Base-by-base conservation (phyloP, 2,797 vertebrate species). In the Somateria mollissima region DNA sequence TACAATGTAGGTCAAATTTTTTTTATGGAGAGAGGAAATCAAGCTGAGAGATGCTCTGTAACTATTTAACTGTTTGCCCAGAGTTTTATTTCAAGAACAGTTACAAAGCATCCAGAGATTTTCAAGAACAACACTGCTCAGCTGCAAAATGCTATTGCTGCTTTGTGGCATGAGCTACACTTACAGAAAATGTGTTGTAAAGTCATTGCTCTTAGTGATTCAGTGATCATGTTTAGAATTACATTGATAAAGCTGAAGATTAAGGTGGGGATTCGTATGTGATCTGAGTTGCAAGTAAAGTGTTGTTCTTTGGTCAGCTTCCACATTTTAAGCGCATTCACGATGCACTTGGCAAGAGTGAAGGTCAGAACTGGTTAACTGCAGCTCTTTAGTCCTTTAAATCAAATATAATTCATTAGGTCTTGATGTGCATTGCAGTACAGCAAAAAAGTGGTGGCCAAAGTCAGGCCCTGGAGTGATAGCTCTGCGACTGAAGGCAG, bases 261-360 rank as follows among this genome's bases (percentile, higher is more conserved):
- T 84, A 84, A 94, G 56, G 39, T 53, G 39, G 47, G 39, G 30
- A 74, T 60, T 95, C 36, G 12, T 80, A 10, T 70, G 56, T 89
- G 32, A 18, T 91, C 65, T 81, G 32, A 84, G 70, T 86, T 96
- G 58, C 58, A 75, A 89, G 53, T 93, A 84, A 94, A 65, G 87
- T 53, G 72, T 58, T 91, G 18, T 64, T 53, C 13, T 57, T 43
- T 90, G 53, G 15, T 56, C 65, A 80, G 32, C 47, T 78, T 78
- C 82, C 9, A 77, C 12, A 43, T 69, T 84, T 22, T 82, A 92
- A 77, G 80, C 47, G 61, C 81, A 79, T 78, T 90, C 60, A 72
- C 41, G 69, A 32, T 92, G 37, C 36, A 56, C 86, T 82, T 82
- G 61, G 60, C 51, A 84, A 58, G 32, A 87, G 49, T 4, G 2